Conservation (phyloP, 2,797 vertebrate species). For the Furcifer pardalis region DNA sequence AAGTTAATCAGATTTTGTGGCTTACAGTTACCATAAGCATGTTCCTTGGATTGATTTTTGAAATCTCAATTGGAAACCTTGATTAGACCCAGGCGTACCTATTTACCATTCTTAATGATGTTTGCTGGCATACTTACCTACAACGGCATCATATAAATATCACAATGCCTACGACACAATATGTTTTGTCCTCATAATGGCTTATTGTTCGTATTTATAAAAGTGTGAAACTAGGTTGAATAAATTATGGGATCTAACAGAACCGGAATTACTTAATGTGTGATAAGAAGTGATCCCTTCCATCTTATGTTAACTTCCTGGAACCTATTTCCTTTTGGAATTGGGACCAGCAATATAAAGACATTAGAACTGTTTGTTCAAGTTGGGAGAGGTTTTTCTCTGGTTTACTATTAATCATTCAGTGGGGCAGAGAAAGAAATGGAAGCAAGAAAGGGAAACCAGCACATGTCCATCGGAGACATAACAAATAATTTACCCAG, state of each 20-base stretch:
- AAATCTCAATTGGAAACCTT: background rate
- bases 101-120: too few relatives aligned
- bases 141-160: background rate
- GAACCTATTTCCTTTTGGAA: slow-evolving; percentile 53
- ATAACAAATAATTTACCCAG: slow-evolving; percentile 59
- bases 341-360: slow-evolving; percentile 26
- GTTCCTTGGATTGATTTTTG: background rate
- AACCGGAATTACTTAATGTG: background rate
- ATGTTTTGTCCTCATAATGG: background rate
- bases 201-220: background rate
- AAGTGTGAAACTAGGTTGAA: background rate
- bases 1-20: background rate
- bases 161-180: background rate
- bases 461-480: slow-evolving; percentile 47
- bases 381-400: slow-evolving; percentile 48
- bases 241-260: background rate
- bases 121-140: background rate
- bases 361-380: slow-evolving; percentile 67
- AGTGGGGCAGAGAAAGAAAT: slow-evolving; percentile 55
- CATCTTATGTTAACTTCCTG: slow-evolving; percentile 50
- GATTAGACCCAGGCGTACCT: background rate
- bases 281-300: slow-evolving; percentile 34
- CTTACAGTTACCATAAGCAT: background rate
- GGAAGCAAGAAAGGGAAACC: slow-evolving; percentile 17
- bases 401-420: slow-evolving; percentile 63